These are phyloP conservation scores for Astur gentilis DNA, from an alignment of 2,113 vertebrate species.

Conservation along the genomic window DNA sequence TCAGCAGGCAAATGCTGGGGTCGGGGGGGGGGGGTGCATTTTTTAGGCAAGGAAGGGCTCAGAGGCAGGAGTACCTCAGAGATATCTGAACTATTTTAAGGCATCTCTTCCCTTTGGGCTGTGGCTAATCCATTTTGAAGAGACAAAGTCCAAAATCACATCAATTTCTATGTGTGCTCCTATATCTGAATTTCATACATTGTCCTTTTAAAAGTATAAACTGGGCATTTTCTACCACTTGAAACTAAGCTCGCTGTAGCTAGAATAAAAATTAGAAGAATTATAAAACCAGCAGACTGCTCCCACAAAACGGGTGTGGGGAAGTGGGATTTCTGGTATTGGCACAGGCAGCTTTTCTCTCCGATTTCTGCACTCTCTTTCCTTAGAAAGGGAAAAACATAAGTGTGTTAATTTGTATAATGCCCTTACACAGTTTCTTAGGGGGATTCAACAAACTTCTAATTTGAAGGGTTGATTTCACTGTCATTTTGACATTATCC, in stretches of 20 bases:
- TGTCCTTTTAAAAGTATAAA: background rate
- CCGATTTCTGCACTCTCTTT: background rate
- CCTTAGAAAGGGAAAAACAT: background rate
- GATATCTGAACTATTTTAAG: background rate
- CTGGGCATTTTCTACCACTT: background rate
- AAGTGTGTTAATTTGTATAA: background rate
- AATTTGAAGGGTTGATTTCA: background rate
- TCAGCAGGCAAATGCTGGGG: background rate
- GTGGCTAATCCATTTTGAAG: background rate
- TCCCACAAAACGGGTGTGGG: background rate
- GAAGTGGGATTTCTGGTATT: background rate
- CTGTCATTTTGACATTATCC: background rate
- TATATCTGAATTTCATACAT: background rate
- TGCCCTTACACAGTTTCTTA: background rate
- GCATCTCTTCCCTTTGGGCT: background rate
- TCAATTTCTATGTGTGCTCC: background rate
- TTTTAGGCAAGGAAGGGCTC: background rate
- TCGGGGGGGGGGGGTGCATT: fast-evolving
- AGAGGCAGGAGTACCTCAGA: background rate
- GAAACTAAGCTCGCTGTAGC: background rate
- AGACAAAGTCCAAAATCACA: background rate
- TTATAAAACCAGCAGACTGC: background rate
- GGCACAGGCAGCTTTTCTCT: background rate
- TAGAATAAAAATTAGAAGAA: background rate
- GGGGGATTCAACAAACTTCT: background rate